phyloP scores from a whole-genome alignment of 1,140 invertebrate genomes.

The Hetaerina americana region DNA sequence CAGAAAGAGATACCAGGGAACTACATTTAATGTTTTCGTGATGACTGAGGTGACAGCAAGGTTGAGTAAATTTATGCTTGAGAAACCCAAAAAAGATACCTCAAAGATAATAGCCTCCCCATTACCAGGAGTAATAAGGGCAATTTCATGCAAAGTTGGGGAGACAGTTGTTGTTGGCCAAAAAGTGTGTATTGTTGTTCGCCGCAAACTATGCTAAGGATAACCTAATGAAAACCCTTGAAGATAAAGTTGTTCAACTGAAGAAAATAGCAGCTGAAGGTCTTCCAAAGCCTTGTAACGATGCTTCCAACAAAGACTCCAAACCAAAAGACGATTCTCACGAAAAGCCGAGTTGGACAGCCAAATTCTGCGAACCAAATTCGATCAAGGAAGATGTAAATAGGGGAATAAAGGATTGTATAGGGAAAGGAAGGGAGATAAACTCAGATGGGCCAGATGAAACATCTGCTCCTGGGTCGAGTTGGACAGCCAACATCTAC shows the following conservation, averaged over 20 bases:
- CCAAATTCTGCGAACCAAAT: no score
- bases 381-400: no score
- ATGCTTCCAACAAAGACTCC: constrained; percentile 25
- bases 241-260: constrained; percentile 55
- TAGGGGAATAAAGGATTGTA: no score
- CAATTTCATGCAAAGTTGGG: constrained; percentile 41
- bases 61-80: constrained; percentile 39
- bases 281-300: constrained; percentile 19
- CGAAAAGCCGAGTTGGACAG: constrained; percentile 14
- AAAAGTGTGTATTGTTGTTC: constrained; percentile 59
- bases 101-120: constrained; percentile 45
- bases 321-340: constrained; percentile 31
- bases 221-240: constrained; percentile 61
- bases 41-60: constrained; percentile 32
- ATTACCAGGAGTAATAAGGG: constrained; percentile 58
- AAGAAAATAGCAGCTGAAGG: constrained; percentile 46
- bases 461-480: no score
- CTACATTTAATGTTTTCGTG: constrained; percentile 36
- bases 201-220: constrained; percentile 81
- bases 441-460: no score
- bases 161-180: constrained; percentile 49
- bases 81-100: constrained; percentile 36
- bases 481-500: no score
- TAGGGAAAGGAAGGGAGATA: no score
- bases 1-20: constrained; percentile 31